Evolutionary conservation across 1,140 invertebrate genomes (phyloP).

Genomic region (Zophobas morio): DNA sequence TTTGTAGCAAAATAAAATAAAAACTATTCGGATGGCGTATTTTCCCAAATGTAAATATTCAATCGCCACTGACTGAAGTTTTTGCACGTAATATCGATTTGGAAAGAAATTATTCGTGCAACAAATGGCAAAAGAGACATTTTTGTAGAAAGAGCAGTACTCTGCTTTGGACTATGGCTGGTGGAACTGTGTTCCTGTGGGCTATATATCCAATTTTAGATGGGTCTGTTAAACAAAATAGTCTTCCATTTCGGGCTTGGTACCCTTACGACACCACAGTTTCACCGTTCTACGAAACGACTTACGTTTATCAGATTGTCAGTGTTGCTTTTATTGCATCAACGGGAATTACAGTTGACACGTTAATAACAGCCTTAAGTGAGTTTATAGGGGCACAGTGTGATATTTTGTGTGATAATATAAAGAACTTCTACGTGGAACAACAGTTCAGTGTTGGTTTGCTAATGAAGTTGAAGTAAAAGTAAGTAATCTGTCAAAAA

Average conservation of each 20-base stretch:
- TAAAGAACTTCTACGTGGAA: not conserved
- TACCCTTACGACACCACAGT: slow-evolving; percentile 13
- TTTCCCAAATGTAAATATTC: too few species aligned
- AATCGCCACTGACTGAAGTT: too few species aligned
- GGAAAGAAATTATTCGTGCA: too few species aligned
- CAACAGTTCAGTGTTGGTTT: too few species aligned
- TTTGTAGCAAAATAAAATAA: too few species aligned
- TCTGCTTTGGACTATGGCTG: not conserved
- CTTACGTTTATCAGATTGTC: slow-evolving; percentile 11
- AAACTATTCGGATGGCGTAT: too few species aligned
- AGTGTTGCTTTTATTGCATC: not conserved
- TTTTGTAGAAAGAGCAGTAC: not conserved
- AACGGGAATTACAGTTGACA: not conserved
- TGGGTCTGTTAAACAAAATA: not conserved
- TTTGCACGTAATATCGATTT: too few species aligned
- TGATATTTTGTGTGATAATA: slow-evolving; percentile 19
- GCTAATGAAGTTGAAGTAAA: too few species aligned
- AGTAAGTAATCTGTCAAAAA: too few species aligned
- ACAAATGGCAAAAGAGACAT: too few species aligned
- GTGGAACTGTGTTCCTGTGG: not conserved
- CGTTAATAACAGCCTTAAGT: slow-evolving; percentile 9
- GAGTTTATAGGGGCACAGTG: not conserved
- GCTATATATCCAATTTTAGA: slow-evolving; percentile 23
- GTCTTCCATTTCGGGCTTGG: slow-evolving; percentile 19
- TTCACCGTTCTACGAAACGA: slow-evolving; percentile 17